Percentiles rank a stretch among this genome's conserved stretches.
These are phyloP conservation scores for Planococcus citri DNA, from an alignment of 1,140 invertebrate species.

Conservation along the genomic window DNA sequence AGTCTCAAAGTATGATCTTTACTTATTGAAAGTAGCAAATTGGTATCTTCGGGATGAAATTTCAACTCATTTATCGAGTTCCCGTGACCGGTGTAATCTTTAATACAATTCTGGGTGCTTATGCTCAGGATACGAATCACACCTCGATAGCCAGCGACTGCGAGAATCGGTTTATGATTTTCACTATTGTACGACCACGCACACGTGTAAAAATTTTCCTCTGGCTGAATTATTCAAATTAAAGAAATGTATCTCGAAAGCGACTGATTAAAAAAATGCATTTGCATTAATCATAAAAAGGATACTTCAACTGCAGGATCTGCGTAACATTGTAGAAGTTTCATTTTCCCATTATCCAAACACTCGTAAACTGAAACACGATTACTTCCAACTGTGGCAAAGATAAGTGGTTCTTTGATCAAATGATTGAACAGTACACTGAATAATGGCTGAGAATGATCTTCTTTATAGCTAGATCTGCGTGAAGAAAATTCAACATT, in stretches of 20 bases:
- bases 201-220: slow-evolving; percentile 94
- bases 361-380: slow-evolving; percentile 90
- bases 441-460: slow-evolving; percentile 86
- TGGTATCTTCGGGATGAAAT: slow-evolving; percentile 79
- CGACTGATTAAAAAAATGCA: neutral
- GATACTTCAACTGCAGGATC: slow-evolving; percentile 81
- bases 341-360: slow-evolving; percentile 54
- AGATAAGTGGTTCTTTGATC: slow-evolving; percentile 57
- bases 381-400: slow-evolving; percentile 89
- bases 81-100: slow-evolving; percentile 80
- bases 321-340: slow-evolving; percentile 77
- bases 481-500: slow-evolving; percentile 21
- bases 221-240: slow-evolving; percentile 45
- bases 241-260: neutral
- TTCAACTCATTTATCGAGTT: slow-evolving; percentile 89
- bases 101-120: slow-evolving; percentile 67
- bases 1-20: slow-evolving; percentile 89
- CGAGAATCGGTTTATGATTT: slow-evolving; percentile 66
- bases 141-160: slow-evolving; percentile 79
- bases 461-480: slow-evolving; percentile 73
- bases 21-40: slow-evolving; percentile 80
- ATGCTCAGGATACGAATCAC: slow-evolving; percentile 81
- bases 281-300: too few relatives aligned
- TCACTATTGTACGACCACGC: slow-evolving; percentile 87
- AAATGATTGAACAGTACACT: slow-evolving; percentile 87